Conservation (phyloP, 1,140 invertebrate genomes). For the Polyergus mexicanus region DNA sequence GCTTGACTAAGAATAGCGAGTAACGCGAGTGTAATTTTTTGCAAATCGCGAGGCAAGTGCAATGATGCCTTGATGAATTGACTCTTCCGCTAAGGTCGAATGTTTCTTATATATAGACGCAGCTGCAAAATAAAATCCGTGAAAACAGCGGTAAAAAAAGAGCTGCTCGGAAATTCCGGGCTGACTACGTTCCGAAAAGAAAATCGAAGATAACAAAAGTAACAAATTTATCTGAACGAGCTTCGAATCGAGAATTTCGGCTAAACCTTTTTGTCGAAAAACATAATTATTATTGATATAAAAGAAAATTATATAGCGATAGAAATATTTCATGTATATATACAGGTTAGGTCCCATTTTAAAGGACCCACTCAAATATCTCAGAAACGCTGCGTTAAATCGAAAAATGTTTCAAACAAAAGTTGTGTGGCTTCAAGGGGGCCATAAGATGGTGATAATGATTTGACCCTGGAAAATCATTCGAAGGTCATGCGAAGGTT, state of each 20-base stretch:
- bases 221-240: conserved; percentile 56
- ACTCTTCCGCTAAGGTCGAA: conserved; percentile 28
- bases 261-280: background rate
- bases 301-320: background rate
- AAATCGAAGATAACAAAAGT: conserved; percentile 49
- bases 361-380: too few species aligned
- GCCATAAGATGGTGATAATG: too few species aligned
- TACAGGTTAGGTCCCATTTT: too few species aligned
- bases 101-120: conserved; percentile 40
- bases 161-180: conserved; percentile 5
- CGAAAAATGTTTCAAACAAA: too few species aligned
- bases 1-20: conserved; percentile 20
- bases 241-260: background rate
- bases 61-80: conserved; percentile 48
- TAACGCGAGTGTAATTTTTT: conserved; percentile 38
- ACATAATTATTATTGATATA: conserved; percentile 10
- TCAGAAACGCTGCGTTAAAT: too few species aligned
- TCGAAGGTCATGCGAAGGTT: too few species aligned
- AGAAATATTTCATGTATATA: background rate
- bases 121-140: conserved; percentile 47
- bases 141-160: conserved; percentile 42
- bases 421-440: too few species aligned
- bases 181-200: conserved; percentile 44
- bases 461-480: too few species aligned
- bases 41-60: conserved; percentile 34